Evolutionary conservation across 2,888 invertebrate genomes (phyloP), one percentile per base, ranked within the genome.

Genomic region (Andrena camellia): DNA sequence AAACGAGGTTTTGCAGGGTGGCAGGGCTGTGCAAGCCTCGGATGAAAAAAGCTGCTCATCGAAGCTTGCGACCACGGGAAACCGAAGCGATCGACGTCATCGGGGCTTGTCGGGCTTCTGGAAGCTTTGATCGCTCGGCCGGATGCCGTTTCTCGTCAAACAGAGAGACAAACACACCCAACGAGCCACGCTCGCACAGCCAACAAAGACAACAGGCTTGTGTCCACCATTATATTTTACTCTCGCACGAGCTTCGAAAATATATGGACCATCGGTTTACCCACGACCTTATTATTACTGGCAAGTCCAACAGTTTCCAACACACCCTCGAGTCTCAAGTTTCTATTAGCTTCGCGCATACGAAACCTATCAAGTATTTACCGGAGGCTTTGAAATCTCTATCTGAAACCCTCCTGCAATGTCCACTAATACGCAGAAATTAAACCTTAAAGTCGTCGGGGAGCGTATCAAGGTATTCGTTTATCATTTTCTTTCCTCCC

Each of bases 21-120:
- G 62, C 78, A n/a, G 54, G 54, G n/a, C 74, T 62, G 76, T 82
- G 78, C 82, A 80, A 20, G 78, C 67, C 70, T 48, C 78, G 83
- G 88, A 89, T 86, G 88, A 83, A 89, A 90, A 90, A 88, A 88
- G 88, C 89, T 90, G 91, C 75, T 90, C 91, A 91, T 84, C 86
- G 88, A 72, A 90, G 92, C 92, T 89, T 92, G 89, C 84, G 83
- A 89, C 88, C 78, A 82, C 89, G 79, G 86, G 75, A 83, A 88
- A 88, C 86, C 83, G 89, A 89, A 89, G 83, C 88, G 86, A 89
- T 88, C 86, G 89, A 88, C 88, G 88, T 88, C 88, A 89, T 83
- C 81, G 81, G 72, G 87, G 84, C 84, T 86, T 78, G 79, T 85
- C 85, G 73, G 69, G 71, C 88, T 75, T 70, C 83, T 86, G 78